phyloP scores from a whole-genome alignment of 2,797 vertebrate genomes.

The Paguma larvata region DNA sequence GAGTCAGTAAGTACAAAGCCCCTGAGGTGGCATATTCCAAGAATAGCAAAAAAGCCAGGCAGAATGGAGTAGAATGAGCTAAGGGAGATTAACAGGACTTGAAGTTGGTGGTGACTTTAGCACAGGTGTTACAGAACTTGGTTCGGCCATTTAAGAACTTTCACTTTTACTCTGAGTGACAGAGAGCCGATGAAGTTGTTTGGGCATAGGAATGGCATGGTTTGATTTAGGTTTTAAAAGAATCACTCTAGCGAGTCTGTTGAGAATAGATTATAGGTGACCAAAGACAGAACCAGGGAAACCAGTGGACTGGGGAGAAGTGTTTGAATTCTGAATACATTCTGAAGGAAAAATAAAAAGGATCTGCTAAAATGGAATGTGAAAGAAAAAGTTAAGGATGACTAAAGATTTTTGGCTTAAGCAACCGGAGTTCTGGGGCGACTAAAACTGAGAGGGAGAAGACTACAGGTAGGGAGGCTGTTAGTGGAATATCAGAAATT shows the following conservation, averaged over 20 bases:
- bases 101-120: not conserved
- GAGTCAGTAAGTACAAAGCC: not conserved
- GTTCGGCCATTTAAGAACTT: not conserved
- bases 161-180: not conserved
- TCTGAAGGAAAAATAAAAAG: slow-evolving; percentile 24
- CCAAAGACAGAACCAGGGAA: not conserved
- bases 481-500: not conserved
- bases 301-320: not conserved
- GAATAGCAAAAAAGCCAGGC: not conserved
- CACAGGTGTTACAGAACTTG: not conserved
- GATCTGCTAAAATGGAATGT: not conserved
- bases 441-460: not conserved
- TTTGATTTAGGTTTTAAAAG: not conserved
- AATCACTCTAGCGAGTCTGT: not conserved
- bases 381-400: not conserved
- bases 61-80: not conserved
- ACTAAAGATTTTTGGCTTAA: not conserved
- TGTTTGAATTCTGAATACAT: not conserved
- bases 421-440: not conserved
- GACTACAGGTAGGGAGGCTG: not conserved
- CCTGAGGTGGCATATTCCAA: not conserved
- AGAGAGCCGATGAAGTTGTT: not conserved
- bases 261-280: not conserved
- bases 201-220: not conserved
- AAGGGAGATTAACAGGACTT: not conserved